Evolutionary conservation across 2,888 invertebrate species (phyloP).

Genomic region (Caenorhabditis sp.): DNA sequence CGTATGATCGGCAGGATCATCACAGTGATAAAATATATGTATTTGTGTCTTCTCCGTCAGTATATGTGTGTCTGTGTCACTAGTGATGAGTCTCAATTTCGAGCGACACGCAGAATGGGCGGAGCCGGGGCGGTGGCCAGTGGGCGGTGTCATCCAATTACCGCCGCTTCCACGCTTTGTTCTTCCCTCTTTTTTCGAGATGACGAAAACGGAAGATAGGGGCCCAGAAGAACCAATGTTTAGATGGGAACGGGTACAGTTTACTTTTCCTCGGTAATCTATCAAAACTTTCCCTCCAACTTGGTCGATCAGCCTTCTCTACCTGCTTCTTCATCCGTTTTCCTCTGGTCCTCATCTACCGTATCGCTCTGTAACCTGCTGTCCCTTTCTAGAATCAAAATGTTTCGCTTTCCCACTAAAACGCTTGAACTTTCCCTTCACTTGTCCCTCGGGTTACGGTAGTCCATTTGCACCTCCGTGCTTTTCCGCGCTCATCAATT

Average conservation of each 20-base stretch:
- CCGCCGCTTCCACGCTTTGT: constrained; percentile 6
- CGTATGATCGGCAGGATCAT: constrained; percentile 11
- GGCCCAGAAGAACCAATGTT: constrained; percentile 21
- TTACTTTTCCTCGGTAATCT: constrained; percentile 28
- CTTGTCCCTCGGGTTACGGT: constrained; percentile 15
- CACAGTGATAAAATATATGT: constrained; percentile 43
- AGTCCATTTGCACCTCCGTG: constrained; percentile 5
- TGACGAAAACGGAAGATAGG: constrained; percentile 42
- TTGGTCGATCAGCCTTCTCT: too few relatives aligned
- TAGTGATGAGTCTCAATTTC: constrained; percentile 55
- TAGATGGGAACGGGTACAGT: neutral
- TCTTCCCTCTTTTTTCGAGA: constrained; percentile 32
- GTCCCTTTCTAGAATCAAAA: neutral
- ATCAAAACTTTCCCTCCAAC: constrained; percentile 18
- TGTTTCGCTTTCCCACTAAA: neutral
- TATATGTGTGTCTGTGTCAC: constrained; percentile 18
- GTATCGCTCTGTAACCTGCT: too few relatives aligned
- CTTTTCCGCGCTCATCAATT: constrained; percentile 35
- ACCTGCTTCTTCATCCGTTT: neutral
- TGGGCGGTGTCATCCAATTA: constrained; percentile 53
- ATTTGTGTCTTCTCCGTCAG: constrained; percentile 21
- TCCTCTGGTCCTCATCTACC: neutral
- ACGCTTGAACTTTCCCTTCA: neutral
- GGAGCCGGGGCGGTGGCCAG: constrained; percentile 23
- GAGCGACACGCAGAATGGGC: constrained; percentile 30